These are phyloP conservation scores for Eilema caniola DNA, from an alignment of 2,888 invertebrate species.

Conservation along the genomic window DNA sequence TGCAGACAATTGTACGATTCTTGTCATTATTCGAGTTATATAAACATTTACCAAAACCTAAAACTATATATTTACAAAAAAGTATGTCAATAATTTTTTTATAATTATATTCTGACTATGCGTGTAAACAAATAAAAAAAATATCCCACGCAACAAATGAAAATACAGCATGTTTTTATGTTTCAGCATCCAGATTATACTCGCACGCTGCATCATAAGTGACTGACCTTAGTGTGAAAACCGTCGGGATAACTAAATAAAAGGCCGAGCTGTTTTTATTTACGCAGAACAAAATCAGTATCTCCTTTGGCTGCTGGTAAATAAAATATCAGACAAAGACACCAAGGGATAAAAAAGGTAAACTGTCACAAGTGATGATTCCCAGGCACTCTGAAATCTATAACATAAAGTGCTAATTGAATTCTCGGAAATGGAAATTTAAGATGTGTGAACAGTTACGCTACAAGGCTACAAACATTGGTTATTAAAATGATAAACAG, in stretches of 20 bases:
- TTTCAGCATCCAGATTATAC: conserved; percentile 16
- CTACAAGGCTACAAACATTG: conserved; percentile 7
- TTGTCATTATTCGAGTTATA: not conserved
- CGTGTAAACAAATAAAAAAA: not conserved
- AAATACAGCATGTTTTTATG: conserved; percentile 10
- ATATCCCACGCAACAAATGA: not conserved
- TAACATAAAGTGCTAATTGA: conserved; percentile 31
- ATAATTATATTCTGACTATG: not conserved
- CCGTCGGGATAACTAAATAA: conserved; percentile 6
- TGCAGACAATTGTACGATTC: not conserved
- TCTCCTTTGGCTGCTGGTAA: not conserved
- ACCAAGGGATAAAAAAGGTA: not conserved
- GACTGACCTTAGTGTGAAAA: conserved; percentile 27
- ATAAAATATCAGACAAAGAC: not conserved
- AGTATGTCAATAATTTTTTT: not conserved
- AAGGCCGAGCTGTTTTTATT: not conserved
- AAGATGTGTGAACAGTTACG: conserved; percentile 6
- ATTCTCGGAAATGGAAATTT: conserved; percentile 27
- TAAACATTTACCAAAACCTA: conserved; percentile 8
- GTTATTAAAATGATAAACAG: conserved; percentile 18
- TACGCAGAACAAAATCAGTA: not conserved
- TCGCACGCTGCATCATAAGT: conserved; percentile 15
- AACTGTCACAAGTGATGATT: not conserved
- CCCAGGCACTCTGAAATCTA: not conserved
- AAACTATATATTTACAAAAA: conserved; percentile 20